Evolutionary conservation across 2,113 vertebrate genomes (phyloP).

Genomic region (Pogonocichla stellata): DNA sequence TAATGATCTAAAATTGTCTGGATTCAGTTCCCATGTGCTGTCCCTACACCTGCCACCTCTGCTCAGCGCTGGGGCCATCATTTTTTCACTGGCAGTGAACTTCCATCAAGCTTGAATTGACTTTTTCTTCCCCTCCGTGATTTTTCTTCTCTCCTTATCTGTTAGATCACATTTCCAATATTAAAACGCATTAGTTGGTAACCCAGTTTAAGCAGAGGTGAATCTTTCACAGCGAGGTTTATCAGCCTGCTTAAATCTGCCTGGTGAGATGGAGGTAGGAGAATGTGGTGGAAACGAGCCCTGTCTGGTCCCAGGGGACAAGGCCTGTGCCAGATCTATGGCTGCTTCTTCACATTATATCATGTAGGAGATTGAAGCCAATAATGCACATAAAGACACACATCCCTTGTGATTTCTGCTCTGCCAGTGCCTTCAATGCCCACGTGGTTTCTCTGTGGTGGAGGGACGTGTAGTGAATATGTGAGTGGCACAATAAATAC

Average conservation of each 20-base stretch:
- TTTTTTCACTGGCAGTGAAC: neutral
- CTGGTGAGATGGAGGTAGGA: neutral
- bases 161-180: conserved; percentile 12
- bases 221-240: neutral
- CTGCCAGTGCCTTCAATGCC: neutral
- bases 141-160: conserved; percentile 39
- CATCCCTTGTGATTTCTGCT: neutral
- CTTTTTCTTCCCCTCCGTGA: neutral
- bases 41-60: neutral
- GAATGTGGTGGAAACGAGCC: neutral
- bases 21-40: conserved; percentile 9
- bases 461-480: neutral
- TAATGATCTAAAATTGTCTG: conserved; percentile 50
- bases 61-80: neutral
- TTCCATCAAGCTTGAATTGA: conserved; percentile 1
- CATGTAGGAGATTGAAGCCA: neutral
- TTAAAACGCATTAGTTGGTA: conserved; percentile 16
- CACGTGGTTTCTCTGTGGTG: neutral
- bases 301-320: neutral
- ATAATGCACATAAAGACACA: neutral
- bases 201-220: neutral
- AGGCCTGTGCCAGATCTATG: neutral
- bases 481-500: neutral
- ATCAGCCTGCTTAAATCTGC: neutral
- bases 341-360: neutral